A percentile compares a stretch with the other conserved stretches of the same genome.
These are phyloP conservation scores for Lasioglossum morio DNA, from an alignment of 2,888 invertebrate genomes.

Conservation along the genomic window DNA sequence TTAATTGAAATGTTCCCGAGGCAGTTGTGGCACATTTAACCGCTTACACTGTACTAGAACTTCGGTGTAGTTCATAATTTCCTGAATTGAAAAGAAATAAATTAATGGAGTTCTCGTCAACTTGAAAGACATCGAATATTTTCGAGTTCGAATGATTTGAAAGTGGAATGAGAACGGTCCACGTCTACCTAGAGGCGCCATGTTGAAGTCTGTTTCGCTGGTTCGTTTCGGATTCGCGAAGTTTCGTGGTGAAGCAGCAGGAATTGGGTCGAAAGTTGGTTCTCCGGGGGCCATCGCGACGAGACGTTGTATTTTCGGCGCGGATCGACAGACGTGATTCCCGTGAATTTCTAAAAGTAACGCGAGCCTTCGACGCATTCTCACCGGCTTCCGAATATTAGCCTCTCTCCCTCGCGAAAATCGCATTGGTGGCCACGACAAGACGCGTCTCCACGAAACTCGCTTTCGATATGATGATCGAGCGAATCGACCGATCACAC, in stretches of 20 bases:
- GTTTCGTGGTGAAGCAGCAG: slow-evolving; percentile 36
- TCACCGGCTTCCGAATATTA: slow-evolving; percentile 37
- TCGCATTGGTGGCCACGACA: neutral
- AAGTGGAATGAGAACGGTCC: neutral
- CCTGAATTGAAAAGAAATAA: neutral
- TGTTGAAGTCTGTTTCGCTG: neutral
- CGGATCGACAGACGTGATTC: slow-evolving; percentile 69
- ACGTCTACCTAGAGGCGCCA: neutral
- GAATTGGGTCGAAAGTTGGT: slow-evolving; percentile 66
- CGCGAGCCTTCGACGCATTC: slow-evolving; percentile 60
- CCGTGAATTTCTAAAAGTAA: slow-evolving; percentile 72
- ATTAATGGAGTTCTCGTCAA: neutral
- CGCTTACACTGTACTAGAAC: no score
- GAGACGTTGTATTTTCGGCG: slow-evolving; percentile 67
- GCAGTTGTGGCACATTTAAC: no score
- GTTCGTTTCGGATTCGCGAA: neutral
- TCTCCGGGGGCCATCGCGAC: slow-evolving; percentile 41
- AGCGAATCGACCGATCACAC: slow-evolving; percentile 40
- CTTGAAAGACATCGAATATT: neutral
- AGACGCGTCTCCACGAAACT: neutral
- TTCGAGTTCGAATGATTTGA: neutral
- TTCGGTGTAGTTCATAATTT: neutral
- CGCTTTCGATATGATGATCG: neutral
- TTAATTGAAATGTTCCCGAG: no score
- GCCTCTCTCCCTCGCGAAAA: neutral